Percentiles rank a stretch among this genome's conserved stretches.
Conservation (phyloP, 2,113 vertebrate species). For the Phylloscopus trochilus region DNA sequence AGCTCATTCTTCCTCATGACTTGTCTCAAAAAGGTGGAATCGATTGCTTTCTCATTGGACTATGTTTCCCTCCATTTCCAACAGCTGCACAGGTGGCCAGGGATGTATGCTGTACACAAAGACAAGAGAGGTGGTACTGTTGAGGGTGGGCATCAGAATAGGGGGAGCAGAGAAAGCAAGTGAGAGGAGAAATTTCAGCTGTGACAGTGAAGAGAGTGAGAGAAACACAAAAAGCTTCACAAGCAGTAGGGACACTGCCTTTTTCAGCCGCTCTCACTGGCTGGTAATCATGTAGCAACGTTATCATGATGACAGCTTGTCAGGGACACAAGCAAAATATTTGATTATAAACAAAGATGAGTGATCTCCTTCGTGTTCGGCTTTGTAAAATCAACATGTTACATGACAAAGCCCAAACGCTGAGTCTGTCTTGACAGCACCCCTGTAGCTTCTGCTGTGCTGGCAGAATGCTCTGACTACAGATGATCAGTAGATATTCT, state of each 20-base stretch:
- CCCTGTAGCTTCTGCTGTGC: neutral
- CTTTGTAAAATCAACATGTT: slow-evolving; percentile 11
- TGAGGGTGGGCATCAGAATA: neutral
- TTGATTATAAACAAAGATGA: slow-evolving; percentile 27
- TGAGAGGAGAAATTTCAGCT: neutral
- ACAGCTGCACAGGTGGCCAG: neutral
- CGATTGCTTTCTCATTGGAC: neutral
- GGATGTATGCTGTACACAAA: neutral
- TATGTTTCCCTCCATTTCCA: rapidly evolving
- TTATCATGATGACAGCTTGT: neutral
- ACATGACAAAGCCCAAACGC: neutral
- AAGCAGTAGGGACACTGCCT: neutral
- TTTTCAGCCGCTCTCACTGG: neutral
- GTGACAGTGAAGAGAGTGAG: neutral
- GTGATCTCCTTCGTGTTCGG: neutral
- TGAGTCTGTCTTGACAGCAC: slow-evolving; percentile 10
- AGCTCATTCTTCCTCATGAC: neutral
- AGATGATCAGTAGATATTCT: neutral
- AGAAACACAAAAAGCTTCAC: neutral
- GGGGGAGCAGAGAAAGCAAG: neutral
- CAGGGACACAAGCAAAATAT: neutral
- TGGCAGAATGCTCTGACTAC: neutral
- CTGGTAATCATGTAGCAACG: neutral
- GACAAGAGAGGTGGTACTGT: neutral
- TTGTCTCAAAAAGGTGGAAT: neutral